phyloP scores from a whole-genome alignment of 2,888 invertebrate genomes.

The Lasioglossum marginatum region DNA sequence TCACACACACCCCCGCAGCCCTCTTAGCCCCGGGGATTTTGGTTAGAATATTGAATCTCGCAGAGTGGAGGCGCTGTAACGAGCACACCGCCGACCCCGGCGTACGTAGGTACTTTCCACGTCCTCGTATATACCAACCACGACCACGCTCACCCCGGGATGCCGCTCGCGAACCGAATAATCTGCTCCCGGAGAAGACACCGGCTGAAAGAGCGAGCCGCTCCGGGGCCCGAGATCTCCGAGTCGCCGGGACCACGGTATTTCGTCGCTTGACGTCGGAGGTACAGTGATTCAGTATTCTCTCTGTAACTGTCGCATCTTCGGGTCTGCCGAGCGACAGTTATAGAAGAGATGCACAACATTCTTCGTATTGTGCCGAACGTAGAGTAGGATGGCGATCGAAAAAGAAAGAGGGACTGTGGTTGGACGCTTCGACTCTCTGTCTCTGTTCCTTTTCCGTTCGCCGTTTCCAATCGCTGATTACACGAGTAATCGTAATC shows the following conservation, averaged over 20 bases:
- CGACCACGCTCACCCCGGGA: conserved; percentile 45
- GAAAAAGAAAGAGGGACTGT: neutral
- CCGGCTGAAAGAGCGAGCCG: conserved; percentile 17
- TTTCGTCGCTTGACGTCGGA: neutral
- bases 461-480: too few species aligned
- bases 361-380: neutral
- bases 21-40: conserved; percentile 84
- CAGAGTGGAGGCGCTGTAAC: conserved; percentile 83
- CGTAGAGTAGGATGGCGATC: neutral
- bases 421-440: too few species aligned
- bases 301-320: neutral
- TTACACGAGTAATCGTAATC: too few species aligned
- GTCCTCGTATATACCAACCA: conserved; percentile 44
- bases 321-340: neutral
- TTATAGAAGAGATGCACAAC: neutral
- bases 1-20: conserved; percentile 10
- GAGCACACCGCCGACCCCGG: conserved; percentile 76
- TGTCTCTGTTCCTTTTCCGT: too few species aligned
- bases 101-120: conserved; percentile 49
- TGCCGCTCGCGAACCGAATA: conserved; percentile 62
- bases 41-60: conserved; percentile 84
- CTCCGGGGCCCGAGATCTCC: neutral
- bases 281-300: neutral
- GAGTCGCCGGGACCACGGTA: neutral
- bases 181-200: conserved; percentile 49